Evolutionary conservation across 2,888 invertebrate species (phyloP).

Genomic region (Apotomis betuletana): DNA sequence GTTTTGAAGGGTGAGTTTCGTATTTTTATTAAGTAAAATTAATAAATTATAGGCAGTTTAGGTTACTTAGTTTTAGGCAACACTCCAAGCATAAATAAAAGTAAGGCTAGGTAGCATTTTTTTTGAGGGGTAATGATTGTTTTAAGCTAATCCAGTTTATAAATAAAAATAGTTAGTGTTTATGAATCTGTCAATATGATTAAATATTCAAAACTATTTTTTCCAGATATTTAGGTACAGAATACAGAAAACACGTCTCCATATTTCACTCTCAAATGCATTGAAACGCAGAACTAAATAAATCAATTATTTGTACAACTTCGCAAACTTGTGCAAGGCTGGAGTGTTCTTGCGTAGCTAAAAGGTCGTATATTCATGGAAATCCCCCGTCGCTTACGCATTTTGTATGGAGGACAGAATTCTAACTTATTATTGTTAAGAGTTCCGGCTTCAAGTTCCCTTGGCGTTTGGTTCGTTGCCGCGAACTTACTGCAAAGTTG

Average conservation of each 20-base stretch:
- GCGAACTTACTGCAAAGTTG: slow-evolving; percentile 22
- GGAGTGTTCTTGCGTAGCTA: neutral
- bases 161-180: neutral
- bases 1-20: slow-evolving; percentile 24
- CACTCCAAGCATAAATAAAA: neutral
- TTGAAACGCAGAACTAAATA: slow-evolving; percentile 18
- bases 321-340: slow-evolving; percentile 19
- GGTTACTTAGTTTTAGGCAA: no score
- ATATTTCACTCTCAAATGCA: slow-evolving; percentile 10
- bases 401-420: neutral
- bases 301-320: slow-evolving; percentile 32
- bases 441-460: slow-evolving; percentile 19
- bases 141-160: no score
- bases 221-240: neutral
- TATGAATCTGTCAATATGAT: neutral
- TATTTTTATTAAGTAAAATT: neutral
- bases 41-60: no score
- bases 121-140: neutral
- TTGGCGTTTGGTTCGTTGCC: slow-evolving; percentile 18
- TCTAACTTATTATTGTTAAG: slow-evolving; percentile 40
- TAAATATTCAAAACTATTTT: neutral
- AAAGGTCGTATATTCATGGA: neutral
- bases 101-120: neutral
- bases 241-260: neutral
- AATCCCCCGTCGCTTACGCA: neutral